Evolutionary conservation across 2,888 invertebrate species (phyloP), one percentile per base, ranked within the genome.

Genomic region (Mantis religiosa): DNA sequence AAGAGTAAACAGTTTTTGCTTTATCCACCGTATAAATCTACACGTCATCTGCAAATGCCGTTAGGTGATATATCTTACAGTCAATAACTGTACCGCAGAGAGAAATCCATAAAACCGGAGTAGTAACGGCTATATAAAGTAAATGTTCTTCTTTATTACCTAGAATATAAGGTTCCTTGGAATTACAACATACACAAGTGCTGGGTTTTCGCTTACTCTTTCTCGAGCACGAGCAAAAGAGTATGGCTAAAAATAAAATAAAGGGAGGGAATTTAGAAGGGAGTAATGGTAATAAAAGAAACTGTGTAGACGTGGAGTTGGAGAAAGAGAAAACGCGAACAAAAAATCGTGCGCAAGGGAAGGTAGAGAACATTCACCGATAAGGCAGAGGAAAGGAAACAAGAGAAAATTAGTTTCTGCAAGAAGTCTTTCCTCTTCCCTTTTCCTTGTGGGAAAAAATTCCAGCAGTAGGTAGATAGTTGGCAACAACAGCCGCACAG

Each of bases 341-440:
- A 88, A 54, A 41, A 84, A 54, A 47, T 54, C 54, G 82, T 87
- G 85, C n/a, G 82, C 14, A 25, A 71, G 54, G 27, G 54, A 14
- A 83, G 15, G 47, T 81, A 71, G 20, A 25, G 54, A 71, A 71
- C 54, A 71, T 15, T 71, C 54, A 25, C 54, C 54, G 25, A 41
- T 41, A 41, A 41, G 41, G 41, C 41, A 41, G 83, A 84, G 83
- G 28, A 87, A 34, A 34, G 47, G 85, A 87, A 83, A 71, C 85
- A 85, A 88, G 89, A 87, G 87, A 87, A 89, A 89, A 89, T 89
- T 89, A 89, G 89, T 89, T 89, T 89, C 82, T 84, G 89, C 84
- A 47, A 89, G 89, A 89, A 89, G 84, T 88, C 88, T 54, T 83
- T 83, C 41, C 30, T 87, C 87, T 34, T 87, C 28, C 27, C 83